A percentile compares a stretch with the other conserved stretches of the same genome.
These are phyloP conservation scores for Aphidius gifuensis DNA, from an alignment of 1,140 invertebrate species.

Conservation along the genomic window DNA sequence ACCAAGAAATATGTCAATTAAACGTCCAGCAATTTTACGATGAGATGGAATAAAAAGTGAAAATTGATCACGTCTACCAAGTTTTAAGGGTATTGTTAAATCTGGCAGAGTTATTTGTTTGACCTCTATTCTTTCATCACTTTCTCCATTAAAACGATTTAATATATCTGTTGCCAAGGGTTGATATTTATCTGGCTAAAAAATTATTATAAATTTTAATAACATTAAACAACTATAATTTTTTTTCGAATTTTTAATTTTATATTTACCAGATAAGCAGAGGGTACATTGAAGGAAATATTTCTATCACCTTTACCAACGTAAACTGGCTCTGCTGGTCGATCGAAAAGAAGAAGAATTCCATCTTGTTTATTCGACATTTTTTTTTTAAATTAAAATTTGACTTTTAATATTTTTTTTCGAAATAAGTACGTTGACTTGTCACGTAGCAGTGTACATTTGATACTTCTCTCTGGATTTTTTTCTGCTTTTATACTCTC, in stretches of 20 bases:
- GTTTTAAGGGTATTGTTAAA: slow-evolving; percentile 62
- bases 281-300: slow-evolving; percentile 61
- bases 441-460: too few relatives aligned
- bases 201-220: slow-evolving; percentile 5
- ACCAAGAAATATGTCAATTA: slow-evolving; percentile 74
- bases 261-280: slow-evolving; percentile 54
- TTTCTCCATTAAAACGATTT: slow-evolving; percentile 60
- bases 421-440: too few relatives aligned
- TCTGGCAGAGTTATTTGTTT: slow-evolving; percentile 68
- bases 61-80: slow-evolving; percentile 68
- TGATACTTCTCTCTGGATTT: too few relatives aligned
- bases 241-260: too few relatives aligned
- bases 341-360: slow-evolving; percentile 67
- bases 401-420: slow-evolving; percentile 4
- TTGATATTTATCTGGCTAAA: slow-evolving; percentile 64
- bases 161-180: slow-evolving; percentile 53
- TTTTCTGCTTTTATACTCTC: too few relatives aligned
- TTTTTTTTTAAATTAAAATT: slow-evolving; percentile 5
- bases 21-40: slow-evolving; percentile 62
- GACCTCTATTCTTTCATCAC: slow-evolving; percentile 58
- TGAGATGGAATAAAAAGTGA: slow-evolving; percentile 74
- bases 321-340: slow-evolving; percentile 70
- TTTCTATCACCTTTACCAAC: slow-evolving; percentile 63
- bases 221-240: neutral
- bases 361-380: slow-evolving; percentile 31